These are phyloP conservation scores for Shinisaurus crocodilurus DNA, from an alignment of 2,113 vertebrate genomes.

Conservation along the genomic window DNA sequence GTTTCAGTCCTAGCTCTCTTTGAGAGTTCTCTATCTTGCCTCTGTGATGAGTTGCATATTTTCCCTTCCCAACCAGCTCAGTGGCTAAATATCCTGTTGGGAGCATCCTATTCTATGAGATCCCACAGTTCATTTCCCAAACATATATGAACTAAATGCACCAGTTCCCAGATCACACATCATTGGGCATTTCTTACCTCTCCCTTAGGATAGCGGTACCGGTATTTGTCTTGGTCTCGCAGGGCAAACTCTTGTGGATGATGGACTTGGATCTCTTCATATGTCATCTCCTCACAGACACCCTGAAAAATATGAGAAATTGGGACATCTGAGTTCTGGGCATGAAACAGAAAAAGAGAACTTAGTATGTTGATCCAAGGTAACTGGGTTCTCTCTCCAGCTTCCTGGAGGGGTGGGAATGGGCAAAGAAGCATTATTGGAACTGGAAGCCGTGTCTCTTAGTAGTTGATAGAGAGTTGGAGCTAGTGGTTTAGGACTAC, in stretches of 20 bases:
- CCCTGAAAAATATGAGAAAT: slow-evolving; percentile 75
- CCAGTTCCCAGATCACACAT: background rate
- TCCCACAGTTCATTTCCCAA: background rate
- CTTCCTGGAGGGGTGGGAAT: background rate
- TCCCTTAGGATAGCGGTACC: slow-evolving; percentile 93
- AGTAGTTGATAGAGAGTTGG: fast-evolving
- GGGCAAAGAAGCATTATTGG: background rate
- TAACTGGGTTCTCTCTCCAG: background rate
- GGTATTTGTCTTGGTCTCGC: slow-evolving; percentile 93
- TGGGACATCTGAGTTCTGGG: background rate
- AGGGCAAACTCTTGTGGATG: slow-evolving; percentile 91
- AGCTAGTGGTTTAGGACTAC: background rate
- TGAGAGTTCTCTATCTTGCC: background rate
- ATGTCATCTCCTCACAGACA: slow-evolving; percentile 93
- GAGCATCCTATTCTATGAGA: background rate
- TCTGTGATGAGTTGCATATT: no score
- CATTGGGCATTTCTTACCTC: slow-evolving; percentile 78
- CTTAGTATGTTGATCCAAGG: fast-evolving
- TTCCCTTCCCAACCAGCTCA: background rate
- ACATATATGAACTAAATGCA: background rate
- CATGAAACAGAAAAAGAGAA: fast-evolving
- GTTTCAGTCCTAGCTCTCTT: background rate
- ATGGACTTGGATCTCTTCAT: slow-evolving; percentile 90
- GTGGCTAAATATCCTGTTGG: background rate
- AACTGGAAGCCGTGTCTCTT: background rate